Evolutionary conservation across 2,888 invertebrate species (phyloP).

Genomic region (Tenthredo mesomela): DNA sequence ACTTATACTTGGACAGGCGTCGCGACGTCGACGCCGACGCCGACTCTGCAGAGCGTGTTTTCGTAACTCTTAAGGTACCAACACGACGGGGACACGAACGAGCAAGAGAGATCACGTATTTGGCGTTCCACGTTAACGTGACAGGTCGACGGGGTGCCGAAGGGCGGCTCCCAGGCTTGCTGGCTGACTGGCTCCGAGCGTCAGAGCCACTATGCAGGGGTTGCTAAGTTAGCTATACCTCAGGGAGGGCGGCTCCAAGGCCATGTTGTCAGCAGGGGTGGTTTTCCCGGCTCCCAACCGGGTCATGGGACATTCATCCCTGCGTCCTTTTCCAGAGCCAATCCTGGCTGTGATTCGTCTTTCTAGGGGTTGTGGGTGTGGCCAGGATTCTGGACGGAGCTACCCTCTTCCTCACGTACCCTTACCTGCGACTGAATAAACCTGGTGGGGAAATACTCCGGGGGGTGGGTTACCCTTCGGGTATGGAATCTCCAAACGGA

Average conservation of each 20-base stretch:
- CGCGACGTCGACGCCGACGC: constrained; percentile 49
- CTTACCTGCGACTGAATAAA: constrained; percentile 1
- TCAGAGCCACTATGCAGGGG: constrained; percentile 64
- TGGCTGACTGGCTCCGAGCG: constrained; percentile 74
- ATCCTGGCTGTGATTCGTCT: constrained; percentile 24
- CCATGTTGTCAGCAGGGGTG: constrained; percentile 73
- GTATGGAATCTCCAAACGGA: not conserved
- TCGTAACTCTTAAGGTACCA: not conserved
- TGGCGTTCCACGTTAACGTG: constrained; percentile 54
- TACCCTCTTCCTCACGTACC: constrained; percentile 22
- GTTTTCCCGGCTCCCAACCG: constrained; percentile 63
- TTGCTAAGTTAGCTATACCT: constrained; percentile 72
- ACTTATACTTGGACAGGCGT: constrained; percentile 47
- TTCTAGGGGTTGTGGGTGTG: constrained; percentile 44
- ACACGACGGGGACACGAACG: constrained; percentile 29
- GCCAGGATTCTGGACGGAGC: not conserved
- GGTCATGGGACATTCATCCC: constrained; percentile 32
- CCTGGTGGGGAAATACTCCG: not conserved
- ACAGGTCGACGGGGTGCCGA: constrained; percentile 54
- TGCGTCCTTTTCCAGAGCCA: not conserved
- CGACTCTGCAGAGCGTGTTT: constrained; percentile 30
- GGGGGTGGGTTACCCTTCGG: not conserved
- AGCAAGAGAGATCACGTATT: constrained; percentile 48
- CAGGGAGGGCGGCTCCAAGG: constrained; percentile 72
- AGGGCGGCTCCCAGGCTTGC: constrained; percentile 71